Base-by-base conservation (phyloP, 2,797 vertebrate genomes). In the Sphenodon punctatus region DNA sequence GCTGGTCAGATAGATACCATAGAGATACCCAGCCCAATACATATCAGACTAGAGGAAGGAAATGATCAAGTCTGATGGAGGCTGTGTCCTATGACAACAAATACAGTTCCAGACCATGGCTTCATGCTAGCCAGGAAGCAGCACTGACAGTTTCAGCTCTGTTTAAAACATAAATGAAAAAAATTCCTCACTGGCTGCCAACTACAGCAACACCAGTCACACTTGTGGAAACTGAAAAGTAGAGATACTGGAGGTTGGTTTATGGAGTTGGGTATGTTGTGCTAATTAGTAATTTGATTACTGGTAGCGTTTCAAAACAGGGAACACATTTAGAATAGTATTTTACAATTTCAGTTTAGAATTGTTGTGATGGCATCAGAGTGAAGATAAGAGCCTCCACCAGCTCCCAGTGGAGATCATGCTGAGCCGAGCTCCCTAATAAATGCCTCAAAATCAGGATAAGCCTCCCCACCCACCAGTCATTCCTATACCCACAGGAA, bases 201-300 rank as follows among this genome's bases (percentile, higher is more conserved):
- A 87, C 82, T 78, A 87, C 87, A 89, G 89, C 90, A 89, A 80
- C 86, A 88, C 89, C 88, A n/a, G 42, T 70, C 84, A 70, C 91
- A 67, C 82, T 88, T 66, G 70, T 84, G 67, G 79, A 82, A 83
- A 0, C 1, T 59, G 77, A 84, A 92, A 87, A 86, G 70, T 86
- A 88, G 89, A 79, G 12, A 84, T 79, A 79, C 55, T 91, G 82
- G 87, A 63, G 64, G 48, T 61, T 90, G 67, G 10, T 86, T 72
- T 80, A 80, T 87, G 87, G 87, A 92, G 82, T 87, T 91, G 90
- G 69, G 75, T 84, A 86, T 87, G 65, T 86, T 87, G 90, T 88
- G 82, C 73, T 87, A 75, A 89, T 93, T 86, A 22, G 13, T 88
- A 32, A 82, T 79, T 61, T 45, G 65, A 25, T 64, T 93, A 87